These are phyloP conservation scores for Abscondita cerata DNA, from an alignment of 2,888 invertebrate species.

Conservation along the genomic window DNA sequence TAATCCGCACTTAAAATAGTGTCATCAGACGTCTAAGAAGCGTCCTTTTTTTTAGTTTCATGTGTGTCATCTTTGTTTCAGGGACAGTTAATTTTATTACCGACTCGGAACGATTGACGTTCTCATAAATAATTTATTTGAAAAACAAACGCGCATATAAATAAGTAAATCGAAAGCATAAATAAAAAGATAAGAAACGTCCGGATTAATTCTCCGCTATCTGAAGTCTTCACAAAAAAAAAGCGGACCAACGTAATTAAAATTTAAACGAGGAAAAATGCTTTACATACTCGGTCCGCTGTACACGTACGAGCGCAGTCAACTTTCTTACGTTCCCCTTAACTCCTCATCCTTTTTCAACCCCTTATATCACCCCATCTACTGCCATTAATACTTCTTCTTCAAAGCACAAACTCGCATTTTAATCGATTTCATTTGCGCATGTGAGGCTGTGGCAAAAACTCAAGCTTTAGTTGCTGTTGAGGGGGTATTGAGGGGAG, in stretches of 20 bases:
- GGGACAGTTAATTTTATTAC: too few species aligned
- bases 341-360: constrained; percentile 39
- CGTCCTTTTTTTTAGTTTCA: not conserved
- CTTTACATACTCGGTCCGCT: constrained; percentile 56
- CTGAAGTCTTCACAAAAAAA: constrained; percentile 39
- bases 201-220: constrained; percentile 40
- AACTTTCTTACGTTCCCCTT: constrained; percentile 55
- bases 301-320: constrained; percentile 60
- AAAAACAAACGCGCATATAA: constrained; percentile 36
- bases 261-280: constrained; percentile 55
- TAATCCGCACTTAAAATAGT: not conserved
- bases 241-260: constrained; percentile 56
- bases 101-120: not conserved
- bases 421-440: constrained; percentile 75
- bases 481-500: constrained; percentile 47
- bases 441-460: constrained; percentile 67
- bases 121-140: constrained; percentile 7
- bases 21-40: not conserved
- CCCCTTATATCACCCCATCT: constrained; percentile 49
- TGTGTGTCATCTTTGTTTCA: too few species aligned
- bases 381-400: constrained; percentile 62
- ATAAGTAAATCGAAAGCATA: constrained; percentile 41
- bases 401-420: constrained; percentile 69
- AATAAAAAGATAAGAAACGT: constrained; percentile 40
- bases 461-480: constrained; percentile 57